Percentiles rank a stretch among this genome's conserved stretches.
Evolutionary conservation across 2,113 vertebrate species (phyloP).

Genomic region (Notarius quadriscutis): DNA sequence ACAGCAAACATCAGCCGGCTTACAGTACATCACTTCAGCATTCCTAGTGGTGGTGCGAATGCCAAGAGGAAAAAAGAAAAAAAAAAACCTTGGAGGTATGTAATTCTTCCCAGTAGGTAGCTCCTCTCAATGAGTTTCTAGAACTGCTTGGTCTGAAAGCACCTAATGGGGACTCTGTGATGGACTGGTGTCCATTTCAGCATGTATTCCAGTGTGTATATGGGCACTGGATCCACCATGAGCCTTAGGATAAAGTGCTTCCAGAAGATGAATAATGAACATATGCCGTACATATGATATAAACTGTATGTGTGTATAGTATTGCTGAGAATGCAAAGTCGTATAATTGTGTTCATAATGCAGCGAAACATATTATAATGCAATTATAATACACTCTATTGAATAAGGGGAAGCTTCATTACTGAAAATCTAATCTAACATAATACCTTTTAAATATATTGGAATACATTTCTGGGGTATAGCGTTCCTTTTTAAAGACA

Average conservation of each 20-base stretch:
- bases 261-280: background rate
- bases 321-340: background rate
- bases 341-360: slow-evolving; percentile 1
- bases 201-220: background rate
- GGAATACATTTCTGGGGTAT: background rate
- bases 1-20: no score
- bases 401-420: background rate
- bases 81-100: no score
- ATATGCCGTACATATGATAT: background rate
- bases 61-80: no score
- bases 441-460: background rate
- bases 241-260: background rate
- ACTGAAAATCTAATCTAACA: background rate
- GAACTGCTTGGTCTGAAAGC: no score
- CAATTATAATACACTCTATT: background rate
- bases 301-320: no score
- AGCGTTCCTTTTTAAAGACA: background rate
- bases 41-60: no score
- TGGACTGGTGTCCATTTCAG: background rate
- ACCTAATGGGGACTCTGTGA: background rate
- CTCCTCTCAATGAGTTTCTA: no score
- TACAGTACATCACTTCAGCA: no score
- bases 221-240: background rate
- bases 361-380: background rate
- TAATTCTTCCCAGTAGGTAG: no score